Evolutionary conservation across 1,140 invertebrate species (phyloP).

Genomic region (Heliothis subflexa): DNA sequence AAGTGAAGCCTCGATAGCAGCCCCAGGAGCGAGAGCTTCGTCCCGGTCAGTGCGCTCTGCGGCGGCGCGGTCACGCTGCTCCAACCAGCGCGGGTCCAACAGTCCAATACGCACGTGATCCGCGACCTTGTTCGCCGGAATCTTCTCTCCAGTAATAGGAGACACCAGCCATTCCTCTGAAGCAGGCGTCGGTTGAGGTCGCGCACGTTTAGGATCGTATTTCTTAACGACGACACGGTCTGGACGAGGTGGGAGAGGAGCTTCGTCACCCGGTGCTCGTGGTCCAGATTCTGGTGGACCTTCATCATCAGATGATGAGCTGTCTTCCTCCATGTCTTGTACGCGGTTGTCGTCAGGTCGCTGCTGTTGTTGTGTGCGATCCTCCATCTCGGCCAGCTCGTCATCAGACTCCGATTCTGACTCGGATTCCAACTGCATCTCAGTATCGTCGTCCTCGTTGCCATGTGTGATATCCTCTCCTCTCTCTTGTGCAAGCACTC

Average conservation of each 20-base stretch:
- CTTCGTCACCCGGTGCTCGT: constrained; percentile 86
- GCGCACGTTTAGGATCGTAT: constrained; percentile 96
- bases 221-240: constrained; percentile 98
- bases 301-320: constrained; percentile 92
- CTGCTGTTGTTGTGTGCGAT: constrained; percentile 86
- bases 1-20: constrained; percentile 97
- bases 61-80: constrained; percentile 93
- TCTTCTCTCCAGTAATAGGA: constrained; percentile 98
- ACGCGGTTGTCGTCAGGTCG: constrained; percentile 85
- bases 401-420: constrained; percentile 89
- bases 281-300: constrained; percentile 83
- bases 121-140: constrained; percentile 98
- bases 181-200: constrained; percentile 87
- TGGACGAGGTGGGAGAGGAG: constrained; percentile 94
- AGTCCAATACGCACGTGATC: constrained; percentile 99
- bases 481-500: constrained; percentile 94
- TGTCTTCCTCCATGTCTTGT: constrained; percentile 97
- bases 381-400: constrained; percentile 90
- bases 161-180: constrained; percentile 98
- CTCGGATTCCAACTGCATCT: constrained; percentile 89
- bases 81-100: constrained; percentile 99
- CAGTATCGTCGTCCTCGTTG: constrained; percentile 88
- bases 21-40: constrained; percentile 82
- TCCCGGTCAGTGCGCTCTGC: constrained; percentile 82
- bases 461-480: constrained; percentile 78